A percentile compares a stretch with the other conserved stretches of the same genome.
Conservation (phyloP, 2,113 vertebrate species). For the Boulengeromyrus knoepffleri region DNA sequence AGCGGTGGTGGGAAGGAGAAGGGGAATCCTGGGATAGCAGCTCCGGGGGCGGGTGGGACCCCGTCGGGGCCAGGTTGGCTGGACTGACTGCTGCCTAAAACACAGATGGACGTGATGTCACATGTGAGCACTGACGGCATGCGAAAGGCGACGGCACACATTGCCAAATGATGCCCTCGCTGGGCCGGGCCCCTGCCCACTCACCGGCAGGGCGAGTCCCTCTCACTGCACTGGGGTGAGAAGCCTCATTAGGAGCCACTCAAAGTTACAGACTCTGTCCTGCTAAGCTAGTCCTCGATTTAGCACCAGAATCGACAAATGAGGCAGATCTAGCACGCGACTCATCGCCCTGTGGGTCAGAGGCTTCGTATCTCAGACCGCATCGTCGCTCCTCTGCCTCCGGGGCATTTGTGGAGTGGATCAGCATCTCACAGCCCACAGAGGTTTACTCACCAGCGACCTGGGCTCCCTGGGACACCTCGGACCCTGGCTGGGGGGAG, state of each 20-base stretch:
- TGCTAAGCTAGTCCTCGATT: background rate
- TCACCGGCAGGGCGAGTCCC: background rate
- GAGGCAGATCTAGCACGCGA: background rate
- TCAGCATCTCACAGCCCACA: background rate
- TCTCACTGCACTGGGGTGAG: background rate
- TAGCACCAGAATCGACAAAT: background rate
- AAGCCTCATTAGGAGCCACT: background rate
- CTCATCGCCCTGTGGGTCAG: background rate
- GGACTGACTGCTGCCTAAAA: conserved; percentile 45
- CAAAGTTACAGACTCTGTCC: background rate
- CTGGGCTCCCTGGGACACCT: conserved; percentile 37
- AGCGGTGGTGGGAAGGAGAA: conserved; percentile 73
- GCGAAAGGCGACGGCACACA: too few species aligned
- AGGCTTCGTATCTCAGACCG: background rate
- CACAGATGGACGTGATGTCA: background rate
- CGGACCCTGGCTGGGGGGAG: conserved; percentile 42
- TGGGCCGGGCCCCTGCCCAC: too few species aligned
- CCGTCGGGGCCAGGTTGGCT: conserved; percentile 40
- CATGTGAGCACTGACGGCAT: background rate
- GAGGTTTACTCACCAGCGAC: conserved; percentile 46
- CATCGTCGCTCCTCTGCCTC: background rate
- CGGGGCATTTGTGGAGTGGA: background rate
- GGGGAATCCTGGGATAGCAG: conserved; percentile 65
- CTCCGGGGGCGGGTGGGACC: conserved; percentile 41
- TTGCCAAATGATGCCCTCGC: background rate